Evolutionary conservation across 1,140 invertebrate genomes (phyloP), one percentile per base, ranked within the genome.

Genomic region (Diorhabda elongata): DNA sequence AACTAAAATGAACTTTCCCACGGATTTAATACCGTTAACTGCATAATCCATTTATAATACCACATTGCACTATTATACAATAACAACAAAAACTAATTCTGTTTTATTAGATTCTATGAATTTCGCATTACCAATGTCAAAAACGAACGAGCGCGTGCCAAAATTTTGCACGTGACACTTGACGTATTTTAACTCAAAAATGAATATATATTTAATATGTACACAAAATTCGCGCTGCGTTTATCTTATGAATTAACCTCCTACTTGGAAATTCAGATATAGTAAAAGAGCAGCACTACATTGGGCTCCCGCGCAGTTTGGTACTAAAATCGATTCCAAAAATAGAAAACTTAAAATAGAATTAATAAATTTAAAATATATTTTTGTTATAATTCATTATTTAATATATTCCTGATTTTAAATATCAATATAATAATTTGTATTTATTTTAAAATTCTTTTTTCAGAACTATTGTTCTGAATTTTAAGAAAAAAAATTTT

Each of bases 351-450:
- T 42, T 44, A 62, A 62, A 62, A 52, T 52, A 52, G 47, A 52
- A 3, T 26, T 26, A 26, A 26, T 26, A 26, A 26, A 26, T 26
- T 26, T 26, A 26, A 26, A 26, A 26, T 26, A 26, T 26, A 26
- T 26, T 56, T 56, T 56, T 56, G 6, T 72, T 73, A 62, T 67
- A 68, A 42, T 61, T 70, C 52, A 56, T n/a, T 56, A 56, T 56
- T 56, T 56, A 26, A 26, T 26, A 26, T 26, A 26, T 26, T 26
- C 26, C 26, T 26, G 26, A 26, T 26, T 26, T 26, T 26, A 26
- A 26, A 26, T 26, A 26, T 26, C 26, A 0, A 26, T 26, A 26
- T 26, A 26, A 1, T 26, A 26, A 26, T 26, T 26, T 26, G 26
- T 26, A 26, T 26, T 26, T 26, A 26, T 26, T 26, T 26, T 26